Evolutionary conservation across 2,888 invertebrate species (phyloP), one percentile per base, ranked within the genome.

Genomic region (Priocnemis perturbator): DNA sequence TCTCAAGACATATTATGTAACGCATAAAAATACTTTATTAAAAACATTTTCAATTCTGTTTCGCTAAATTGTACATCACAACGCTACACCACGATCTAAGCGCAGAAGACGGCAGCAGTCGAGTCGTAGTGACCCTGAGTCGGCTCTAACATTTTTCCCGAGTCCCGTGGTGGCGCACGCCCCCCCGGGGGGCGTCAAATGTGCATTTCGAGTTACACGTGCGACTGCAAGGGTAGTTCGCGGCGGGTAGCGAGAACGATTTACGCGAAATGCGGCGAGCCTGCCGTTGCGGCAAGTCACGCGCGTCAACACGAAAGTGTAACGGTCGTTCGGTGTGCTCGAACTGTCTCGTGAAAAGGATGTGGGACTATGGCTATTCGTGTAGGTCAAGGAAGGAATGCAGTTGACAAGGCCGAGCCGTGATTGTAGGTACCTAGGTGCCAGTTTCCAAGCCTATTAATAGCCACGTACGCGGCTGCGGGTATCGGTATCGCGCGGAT

Each of bases 341-440:
- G 71, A 37, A 37, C 37, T 37, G 37, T 37, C 75, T 62, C 73
- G 83, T 76, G 76, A 85, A 86, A 86, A 86, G 85, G 85, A 86
- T 86, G 80, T 86, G 79, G 77, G 78, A 79, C 78, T 78, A 78
- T 64, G 77, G 76, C 52, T 76, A 81, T 78, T 79, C 80, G 85
- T 85, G 88, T 88, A 88, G 88, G 88, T 88, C 88, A 88, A 88
- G 88, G 88, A 86, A 88, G 84, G 88, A 87, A 88, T 88, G 88
- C 82, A 86, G 85, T 85, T 86, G 85, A 87, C 88, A 88, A 88
- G 88, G 88, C 86, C 85, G 82, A 76, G 78, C 75, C 78, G 81
- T 78, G 82, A 83, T 82, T 79, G 81, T 78, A 74, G 77, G 76
- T 79, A 84, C 76, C 73, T 73, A 65, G 73, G 71, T 68, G 74